Percentiles rank a stretch among this genome's conserved stretches.
phyloP scores from a whole-genome alignment of 2,113 vertebrate species.

The Pachycephala philippinensis region DNA sequence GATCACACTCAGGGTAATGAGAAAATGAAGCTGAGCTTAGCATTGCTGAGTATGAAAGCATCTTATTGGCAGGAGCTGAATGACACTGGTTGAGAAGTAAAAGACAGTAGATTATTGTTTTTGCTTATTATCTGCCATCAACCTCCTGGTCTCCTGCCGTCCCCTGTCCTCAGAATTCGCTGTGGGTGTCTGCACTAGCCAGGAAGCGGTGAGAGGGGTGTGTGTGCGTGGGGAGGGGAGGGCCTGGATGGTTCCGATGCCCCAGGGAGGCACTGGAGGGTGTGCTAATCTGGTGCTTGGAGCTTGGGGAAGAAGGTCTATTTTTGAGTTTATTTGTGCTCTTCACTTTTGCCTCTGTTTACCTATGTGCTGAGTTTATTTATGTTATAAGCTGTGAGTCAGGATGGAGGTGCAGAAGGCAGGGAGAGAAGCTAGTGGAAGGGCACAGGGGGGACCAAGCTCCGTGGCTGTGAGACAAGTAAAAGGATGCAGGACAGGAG shows the following conservation, averaged over 20 bases:
- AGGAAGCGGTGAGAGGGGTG: slow-evolving; percentile 19
- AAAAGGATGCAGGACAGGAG: neutral
- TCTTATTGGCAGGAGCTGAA: slow-evolving; percentile 77
- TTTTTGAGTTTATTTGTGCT: slow-evolving; percentile 73
- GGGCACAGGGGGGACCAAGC: neutral
- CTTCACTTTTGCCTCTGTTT: slow-evolving; percentile 73
- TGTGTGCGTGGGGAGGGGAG: neutral
- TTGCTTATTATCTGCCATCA: slow-evolving; percentile 78
- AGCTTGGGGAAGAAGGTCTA: slow-evolving; percentile 26
- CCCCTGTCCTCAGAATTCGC: slow-evolving; percentile 72
- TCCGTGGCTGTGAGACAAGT: neutral
- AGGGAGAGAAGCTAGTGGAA: slow-evolving; percentile 32
- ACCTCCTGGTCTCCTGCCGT: slow-evolving; percentile 72
- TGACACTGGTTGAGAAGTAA: slow-evolving; percentile 73
- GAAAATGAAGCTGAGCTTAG: slow-evolving; percentile 75
- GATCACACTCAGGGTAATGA: slow-evolving; percentile 72
- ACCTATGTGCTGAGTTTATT: slow-evolving; percentile 72
- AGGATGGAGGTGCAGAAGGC: slow-evolving; percentile 65
- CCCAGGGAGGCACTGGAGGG: neutral
- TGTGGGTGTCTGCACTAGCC: slow-evolving; percentile 55
- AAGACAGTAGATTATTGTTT: slow-evolving; percentile 81
- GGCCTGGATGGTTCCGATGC: neutral
- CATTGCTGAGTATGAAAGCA: slow-evolving; percentile 74
- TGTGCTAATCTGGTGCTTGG: slow-evolving; percentile 37
- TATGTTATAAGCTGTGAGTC: slow-evolving; percentile 71